Conservation (phyloP, 2,888 invertebrate genomes). For the Exocentrus adspersus region DNA sequence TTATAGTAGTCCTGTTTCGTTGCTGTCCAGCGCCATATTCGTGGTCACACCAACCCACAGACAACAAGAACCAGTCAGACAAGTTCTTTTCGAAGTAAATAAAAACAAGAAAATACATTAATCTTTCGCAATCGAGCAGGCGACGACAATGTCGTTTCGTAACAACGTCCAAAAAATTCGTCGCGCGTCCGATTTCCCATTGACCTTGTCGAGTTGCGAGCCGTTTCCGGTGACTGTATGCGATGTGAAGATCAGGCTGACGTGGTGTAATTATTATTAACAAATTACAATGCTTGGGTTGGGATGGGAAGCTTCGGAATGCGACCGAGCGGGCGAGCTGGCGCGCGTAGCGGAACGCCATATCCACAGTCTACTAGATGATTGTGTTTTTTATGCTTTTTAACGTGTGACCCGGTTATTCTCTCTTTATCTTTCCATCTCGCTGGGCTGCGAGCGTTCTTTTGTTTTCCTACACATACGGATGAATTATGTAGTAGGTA, state of each 20-base stretch:
- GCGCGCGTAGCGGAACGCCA: conserved; percentile 27
- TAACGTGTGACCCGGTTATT: conserved; percentile 28
- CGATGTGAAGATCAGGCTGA: conserved; percentile 20
- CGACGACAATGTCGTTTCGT: too few species aligned
- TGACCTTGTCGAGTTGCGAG: conserved; percentile 10
- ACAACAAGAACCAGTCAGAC: background rate
- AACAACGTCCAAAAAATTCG: conserved; percentile 14
- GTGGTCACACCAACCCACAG: conserved; percentile 6
- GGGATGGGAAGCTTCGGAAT: conserved; percentile 29
- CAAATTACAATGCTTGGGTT: conserved; percentile 26
- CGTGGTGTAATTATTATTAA: conserved; percentile 37
- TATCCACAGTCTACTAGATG: conserved; percentile 27
- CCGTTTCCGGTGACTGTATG: background rate
- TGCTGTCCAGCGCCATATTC: too few species aligned
- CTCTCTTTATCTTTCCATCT: conserved; percentile 27
- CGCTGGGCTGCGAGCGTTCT: conserved; percentile 13
- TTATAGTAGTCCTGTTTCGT: too few species aligned
- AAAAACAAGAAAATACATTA: conserved; percentile 9
- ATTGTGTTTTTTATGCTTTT: conserved; percentile 30
- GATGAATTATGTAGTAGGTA: too few species aligned
- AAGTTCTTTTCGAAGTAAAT: background rate
- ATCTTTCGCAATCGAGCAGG: too few species aligned
- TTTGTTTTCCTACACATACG: conserved; percentile 6
- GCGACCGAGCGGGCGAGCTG: conserved; percentile 16
- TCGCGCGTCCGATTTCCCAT: conserved; percentile 13